Conservation (phyloP, 2,797 vertebrate species). For the Anisognathus igniventris region DNA sequence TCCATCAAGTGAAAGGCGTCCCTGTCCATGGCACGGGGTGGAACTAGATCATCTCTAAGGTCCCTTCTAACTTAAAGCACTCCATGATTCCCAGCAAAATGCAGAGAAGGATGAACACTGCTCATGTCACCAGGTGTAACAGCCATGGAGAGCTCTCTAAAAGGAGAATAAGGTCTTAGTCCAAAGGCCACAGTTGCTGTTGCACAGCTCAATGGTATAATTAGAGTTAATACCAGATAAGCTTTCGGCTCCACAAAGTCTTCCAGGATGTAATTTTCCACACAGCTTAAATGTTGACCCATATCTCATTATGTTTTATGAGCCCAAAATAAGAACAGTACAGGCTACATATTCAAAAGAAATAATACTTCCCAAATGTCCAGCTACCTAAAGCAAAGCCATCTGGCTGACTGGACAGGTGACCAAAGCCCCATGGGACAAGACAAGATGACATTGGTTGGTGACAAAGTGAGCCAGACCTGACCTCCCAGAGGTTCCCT, state of each 20-base stretch:
- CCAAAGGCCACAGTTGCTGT: neutral
- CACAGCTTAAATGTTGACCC: constrained; percentile 27
- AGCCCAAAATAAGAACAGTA: constrained; percentile 3
- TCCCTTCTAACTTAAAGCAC: neutral
- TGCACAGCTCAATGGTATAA: neutral
- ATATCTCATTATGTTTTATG: constrained; percentile 49
- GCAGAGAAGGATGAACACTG: fast-evolving
- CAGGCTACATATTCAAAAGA: neutral
- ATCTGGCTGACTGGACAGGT: neutral
- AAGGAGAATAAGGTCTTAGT: neutral
- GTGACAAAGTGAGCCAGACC: neutral
- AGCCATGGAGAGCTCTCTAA: neutral
- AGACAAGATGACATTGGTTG: fast-evolving
- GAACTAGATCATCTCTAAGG: neutral
- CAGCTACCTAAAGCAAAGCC: neutral
- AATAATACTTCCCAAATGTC: constrained; percentile 17
- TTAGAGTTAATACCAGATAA: constrained; percentile 40
- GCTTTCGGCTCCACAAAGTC: constrained; percentile 31
- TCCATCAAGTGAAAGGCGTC: neutral
- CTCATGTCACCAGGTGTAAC: fast-evolving
- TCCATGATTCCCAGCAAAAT: neutral
- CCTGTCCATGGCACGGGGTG: neutral
- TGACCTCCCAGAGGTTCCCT: neutral
- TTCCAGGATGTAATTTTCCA: constrained; percentile 52
- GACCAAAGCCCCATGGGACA: neutral